These are phyloP conservation scores for Marcusenius ussheri DNA, from an alignment of 2,113 vertebrate genomes.

Conservation along the genomic window DNA sequence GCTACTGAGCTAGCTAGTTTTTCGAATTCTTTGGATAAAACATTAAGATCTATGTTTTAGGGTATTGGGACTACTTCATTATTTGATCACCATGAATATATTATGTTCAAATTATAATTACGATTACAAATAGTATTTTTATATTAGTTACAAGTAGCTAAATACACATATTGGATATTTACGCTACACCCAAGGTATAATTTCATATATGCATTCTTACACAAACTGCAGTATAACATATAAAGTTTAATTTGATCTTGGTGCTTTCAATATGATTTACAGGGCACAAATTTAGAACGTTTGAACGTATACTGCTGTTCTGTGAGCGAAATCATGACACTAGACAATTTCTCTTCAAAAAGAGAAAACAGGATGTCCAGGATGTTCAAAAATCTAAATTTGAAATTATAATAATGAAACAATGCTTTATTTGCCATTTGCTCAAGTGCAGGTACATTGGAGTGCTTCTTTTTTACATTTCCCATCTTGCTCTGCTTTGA, in stretches of 20 bases:
- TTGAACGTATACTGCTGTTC: not conserved
- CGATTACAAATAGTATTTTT: not conserved
- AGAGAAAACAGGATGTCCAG: not conserved
- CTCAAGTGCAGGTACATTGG: not conserved
- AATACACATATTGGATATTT: not conserved
- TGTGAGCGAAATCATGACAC: not conserved
- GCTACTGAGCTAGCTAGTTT: slow-evolving; percentile 13
- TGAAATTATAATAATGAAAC: not conserved
- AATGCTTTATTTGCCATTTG: not conserved
- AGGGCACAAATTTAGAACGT: not conserved
- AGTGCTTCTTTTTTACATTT: not conserved
- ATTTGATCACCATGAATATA: not conserved
- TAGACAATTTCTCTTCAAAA: not conserved
- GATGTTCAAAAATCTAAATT: not conserved
- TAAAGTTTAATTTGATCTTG: not conserved
- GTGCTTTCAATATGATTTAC: not conserved
- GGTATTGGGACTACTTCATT: not conserved
- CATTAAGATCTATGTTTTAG: not conserved
- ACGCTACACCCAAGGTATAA: not conserved
- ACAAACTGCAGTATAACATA: not conserved
- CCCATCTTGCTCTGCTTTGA: not conserved
- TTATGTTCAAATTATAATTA: not conserved
- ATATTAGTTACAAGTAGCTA: not conserved
- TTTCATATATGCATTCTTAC: not conserved
- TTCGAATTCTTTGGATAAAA: not conserved